Percentiles rank a stretch among this genome's conserved stretches.
Conservation (phyloP, 2,113 vertebrate species). For the Diglossa brunneiventris region DNA sequence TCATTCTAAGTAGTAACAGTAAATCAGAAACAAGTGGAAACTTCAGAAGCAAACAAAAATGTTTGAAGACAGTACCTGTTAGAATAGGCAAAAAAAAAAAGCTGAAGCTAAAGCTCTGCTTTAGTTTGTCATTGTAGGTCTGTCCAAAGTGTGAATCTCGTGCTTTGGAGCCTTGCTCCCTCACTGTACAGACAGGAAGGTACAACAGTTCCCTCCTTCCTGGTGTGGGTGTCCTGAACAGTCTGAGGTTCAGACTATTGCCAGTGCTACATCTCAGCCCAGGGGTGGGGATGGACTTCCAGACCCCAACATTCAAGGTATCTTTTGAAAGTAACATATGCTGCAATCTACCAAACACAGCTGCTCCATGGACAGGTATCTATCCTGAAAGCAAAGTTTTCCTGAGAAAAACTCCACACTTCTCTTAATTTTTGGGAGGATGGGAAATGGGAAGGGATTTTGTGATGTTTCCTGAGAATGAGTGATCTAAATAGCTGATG, state of each 20-base stretch:
- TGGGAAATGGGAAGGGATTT: not conserved
- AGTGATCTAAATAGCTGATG: not conserved
- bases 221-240: not conserved
- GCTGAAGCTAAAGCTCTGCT: not conserved
- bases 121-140: not conserved
- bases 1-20: not conserved
- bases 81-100: not conserved
- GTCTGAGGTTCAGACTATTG: not conserved
- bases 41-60: not conserved
- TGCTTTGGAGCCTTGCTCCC: not conserved
- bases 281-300: rapidly evolving
- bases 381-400: not conserved
- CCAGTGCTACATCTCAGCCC: not conserved
- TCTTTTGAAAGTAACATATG: not conserved
- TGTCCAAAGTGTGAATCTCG: not conserved
- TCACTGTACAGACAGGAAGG: not conserved
- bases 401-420: not conserved
- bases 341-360: not conserved
- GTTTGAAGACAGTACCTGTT: rapidly evolving
- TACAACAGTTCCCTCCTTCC: not conserved
- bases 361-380: not conserved
- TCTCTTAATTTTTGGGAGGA: not conserved
- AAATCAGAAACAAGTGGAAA: not conserved
- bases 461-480: not conserved
- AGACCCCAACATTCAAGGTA: not conserved